Evolutionary conservation across 2,797 vertebrate species (phyloP).

Genomic region (Hemibagrus guttatus): DNA sequence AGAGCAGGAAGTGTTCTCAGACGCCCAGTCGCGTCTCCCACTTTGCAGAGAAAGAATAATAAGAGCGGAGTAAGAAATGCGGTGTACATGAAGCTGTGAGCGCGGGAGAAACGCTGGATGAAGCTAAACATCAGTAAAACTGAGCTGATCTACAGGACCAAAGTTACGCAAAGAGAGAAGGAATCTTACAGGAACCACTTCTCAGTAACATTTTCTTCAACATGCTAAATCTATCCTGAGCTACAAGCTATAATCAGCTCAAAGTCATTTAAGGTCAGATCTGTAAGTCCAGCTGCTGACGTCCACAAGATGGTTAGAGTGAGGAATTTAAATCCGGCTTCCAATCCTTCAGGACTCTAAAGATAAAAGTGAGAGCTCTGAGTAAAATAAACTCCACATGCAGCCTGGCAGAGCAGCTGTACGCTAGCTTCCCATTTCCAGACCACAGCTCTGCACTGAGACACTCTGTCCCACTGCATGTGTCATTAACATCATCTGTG

Average conservation of each 20-base stretch:
- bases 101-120: neutral
- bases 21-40: neutral
- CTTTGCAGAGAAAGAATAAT: neutral
- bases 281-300: neutral
- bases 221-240: neutral
- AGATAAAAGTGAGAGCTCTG: neutral
- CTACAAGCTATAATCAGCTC: neutral
- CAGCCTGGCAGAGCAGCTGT: neutral
- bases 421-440: neutral
- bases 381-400: neutral
- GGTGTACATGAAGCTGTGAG: neutral
- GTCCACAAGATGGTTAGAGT: neutral
- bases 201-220: neutral
- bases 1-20: conserved; percentile 26
- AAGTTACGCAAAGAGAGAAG: neutral
- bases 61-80: neutral
- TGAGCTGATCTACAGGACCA: neutral
- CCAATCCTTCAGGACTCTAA: neutral
- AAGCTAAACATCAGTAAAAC: neutral
- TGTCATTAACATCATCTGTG: neutral
- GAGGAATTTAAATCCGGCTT: neutral
- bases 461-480: neutral
- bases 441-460: neutral
- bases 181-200: neutral
- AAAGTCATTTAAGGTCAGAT: neutral